Evolutionary conservation across 2,797 vertebrate genomes (phyloP).

Genomic region (Pseudomugil tenellus): DNA sequence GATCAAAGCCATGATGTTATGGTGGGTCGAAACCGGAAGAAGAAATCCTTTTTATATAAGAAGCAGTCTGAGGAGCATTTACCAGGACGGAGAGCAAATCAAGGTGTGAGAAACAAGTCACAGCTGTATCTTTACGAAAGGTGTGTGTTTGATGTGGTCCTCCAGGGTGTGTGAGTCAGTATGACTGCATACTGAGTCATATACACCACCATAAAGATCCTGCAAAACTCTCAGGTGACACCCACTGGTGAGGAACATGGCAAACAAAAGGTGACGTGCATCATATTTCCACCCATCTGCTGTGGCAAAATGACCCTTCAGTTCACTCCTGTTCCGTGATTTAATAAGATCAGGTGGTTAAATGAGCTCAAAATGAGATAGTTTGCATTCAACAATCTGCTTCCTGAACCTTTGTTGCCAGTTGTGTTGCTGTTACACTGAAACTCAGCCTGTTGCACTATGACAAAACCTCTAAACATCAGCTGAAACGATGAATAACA

Average conservation of each 20-base stretch:
- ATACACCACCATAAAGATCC: neutral
- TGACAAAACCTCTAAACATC: neutral
- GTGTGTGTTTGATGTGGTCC: constrained; percentile 16
- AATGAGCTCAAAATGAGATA: no score
- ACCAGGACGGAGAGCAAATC: neutral
- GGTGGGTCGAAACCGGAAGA: no score
- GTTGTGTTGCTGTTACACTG: neutral
- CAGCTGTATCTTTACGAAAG: neutral
- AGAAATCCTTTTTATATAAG: neutral
- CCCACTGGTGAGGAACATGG: neutral
- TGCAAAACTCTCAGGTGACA: neutral
- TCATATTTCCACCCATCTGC: neutral
- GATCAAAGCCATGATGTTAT: neutral
- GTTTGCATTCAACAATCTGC: neutral
- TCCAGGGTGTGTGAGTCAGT: neutral
- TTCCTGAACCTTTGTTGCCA: neutral
- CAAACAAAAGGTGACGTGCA: neutral
- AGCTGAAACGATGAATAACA: constrained; percentile 1
- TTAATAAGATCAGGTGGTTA: neutral
- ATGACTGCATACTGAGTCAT: constrained; percentile 29
- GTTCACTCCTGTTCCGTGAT: neutral
- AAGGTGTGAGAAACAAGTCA: neutral
- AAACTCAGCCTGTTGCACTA: neutral
- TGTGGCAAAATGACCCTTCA: neutral
- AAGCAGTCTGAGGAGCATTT: neutral